phyloP scores from a whole-genome alignment of 2,113 vertebrate genomes.

The Solenodon paradoxus region DNA sequence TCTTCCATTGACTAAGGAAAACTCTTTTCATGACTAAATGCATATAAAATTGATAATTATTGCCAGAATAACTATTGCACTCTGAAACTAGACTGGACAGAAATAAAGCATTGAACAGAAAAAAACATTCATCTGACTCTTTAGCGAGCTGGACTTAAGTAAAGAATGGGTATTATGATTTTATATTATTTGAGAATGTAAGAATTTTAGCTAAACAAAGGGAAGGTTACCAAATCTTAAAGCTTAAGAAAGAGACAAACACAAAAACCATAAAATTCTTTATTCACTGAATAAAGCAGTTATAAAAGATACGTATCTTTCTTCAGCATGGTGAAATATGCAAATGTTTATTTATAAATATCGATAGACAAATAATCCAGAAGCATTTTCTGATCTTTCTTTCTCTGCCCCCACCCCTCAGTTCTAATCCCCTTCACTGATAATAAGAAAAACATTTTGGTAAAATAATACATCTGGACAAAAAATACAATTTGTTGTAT shows the following conservation, averaged over 20 bases:
- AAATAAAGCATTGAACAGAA: neutral
- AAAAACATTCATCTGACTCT: neutral
- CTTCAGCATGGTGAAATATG: neutral
- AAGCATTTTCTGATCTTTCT: conserved; percentile 27
- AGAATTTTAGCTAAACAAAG: conserved; percentile 4
- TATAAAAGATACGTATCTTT: conserved; percentile 26
- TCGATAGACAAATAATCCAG: neutral
- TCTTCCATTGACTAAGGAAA: neutral
- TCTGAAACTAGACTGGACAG: neutral
- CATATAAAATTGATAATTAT: neutral
- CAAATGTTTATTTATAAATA: conserved; percentile 17
- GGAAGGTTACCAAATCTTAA: neutral
- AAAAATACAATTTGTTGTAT: conserved; percentile 83
- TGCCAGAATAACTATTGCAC: neutral
- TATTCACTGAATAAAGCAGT: neutral
- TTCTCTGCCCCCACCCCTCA: neutral
- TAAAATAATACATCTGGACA: conserved; percentile 76
- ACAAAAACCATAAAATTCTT: conserved; percentile 23
- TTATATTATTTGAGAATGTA: conserved; percentile 28
- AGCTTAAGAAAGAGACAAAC: conserved; percentile 11
- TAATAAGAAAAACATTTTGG: conserved; percentile 53
- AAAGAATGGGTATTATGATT: conserved; percentile 11
- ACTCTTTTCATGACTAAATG: neutral
- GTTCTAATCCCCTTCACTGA: neutral
- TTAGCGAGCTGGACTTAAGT: neutral